Evolutionary conservation across 2,888 invertebrate genomes (phyloP).

Genomic region (Ferrisia virgata): DNA sequence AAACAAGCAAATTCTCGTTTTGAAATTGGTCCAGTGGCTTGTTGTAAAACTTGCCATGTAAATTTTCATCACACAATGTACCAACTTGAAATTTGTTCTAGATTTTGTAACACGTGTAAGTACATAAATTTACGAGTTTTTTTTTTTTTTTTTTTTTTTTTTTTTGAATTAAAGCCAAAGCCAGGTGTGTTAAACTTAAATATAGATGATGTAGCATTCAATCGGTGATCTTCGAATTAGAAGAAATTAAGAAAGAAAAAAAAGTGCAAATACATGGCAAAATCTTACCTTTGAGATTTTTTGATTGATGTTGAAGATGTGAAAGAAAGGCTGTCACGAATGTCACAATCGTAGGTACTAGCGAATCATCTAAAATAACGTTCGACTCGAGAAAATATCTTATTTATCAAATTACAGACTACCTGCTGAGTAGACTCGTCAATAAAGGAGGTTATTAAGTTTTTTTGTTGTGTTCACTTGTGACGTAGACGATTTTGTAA

Average conservation of each 20-base stretch:
- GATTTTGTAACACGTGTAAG: background rate
- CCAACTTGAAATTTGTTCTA: background rate
- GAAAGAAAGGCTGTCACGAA: background rate
- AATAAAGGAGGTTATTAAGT: constrained; percentile 39
- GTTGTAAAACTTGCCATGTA: background rate
- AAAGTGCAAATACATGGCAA: background rate
- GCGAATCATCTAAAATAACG: constrained; percentile 34
- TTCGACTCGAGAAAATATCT: constrained; percentile 33
- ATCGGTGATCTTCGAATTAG: background rate
- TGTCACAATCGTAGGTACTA: constrained; percentile 30
- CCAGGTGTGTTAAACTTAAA: background rate
- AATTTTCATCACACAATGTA: background rate
- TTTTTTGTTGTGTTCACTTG: background rate
- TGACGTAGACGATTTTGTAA: constrained; percentile 12
- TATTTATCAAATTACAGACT: constrained; percentile 43
- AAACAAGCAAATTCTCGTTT: background rate
- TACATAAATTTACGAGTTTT: background rate
- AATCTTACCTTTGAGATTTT: constrained; percentile 9
- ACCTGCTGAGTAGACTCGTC: constrained; percentile 38
- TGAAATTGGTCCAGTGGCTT: background rate
- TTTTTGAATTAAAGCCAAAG: background rate
- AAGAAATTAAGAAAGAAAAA: no score
- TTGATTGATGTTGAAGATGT: background rate
- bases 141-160: no score
- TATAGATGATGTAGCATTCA: background rate